Evolutionary conservation across 1,140 invertebrate species (phyloP).

Genomic region (Ceratoteleas bidentatus): DNA sequence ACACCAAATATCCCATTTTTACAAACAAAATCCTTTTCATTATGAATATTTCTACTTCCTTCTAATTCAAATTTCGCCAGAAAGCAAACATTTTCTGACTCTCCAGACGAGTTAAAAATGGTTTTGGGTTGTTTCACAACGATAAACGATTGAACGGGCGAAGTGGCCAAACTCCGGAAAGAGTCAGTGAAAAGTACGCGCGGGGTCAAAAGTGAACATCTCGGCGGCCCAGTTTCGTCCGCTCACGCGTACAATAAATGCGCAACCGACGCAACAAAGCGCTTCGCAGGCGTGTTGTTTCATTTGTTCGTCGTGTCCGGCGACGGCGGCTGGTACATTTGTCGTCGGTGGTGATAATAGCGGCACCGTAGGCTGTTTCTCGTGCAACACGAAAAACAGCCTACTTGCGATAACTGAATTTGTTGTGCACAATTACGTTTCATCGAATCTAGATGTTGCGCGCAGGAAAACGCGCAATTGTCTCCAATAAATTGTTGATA

Average conservation of each 20-base stretch:
- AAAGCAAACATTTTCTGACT: slow-evolving; percentile 9
- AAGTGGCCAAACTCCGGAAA: slow-evolving; percentile 32
- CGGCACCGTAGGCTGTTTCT: too few relatives aligned
- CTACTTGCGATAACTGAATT: slow-evolving; percentile 14
- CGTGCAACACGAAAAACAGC: neutral
- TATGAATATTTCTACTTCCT: too few relatives aligned
- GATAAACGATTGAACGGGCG: slow-evolving; percentile 19
- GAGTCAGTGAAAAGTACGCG: slow-evolving; percentile 26
- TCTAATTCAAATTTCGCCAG: too few relatives aligned
- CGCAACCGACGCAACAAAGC: slow-evolving; percentile 25
- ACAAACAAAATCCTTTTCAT: too few relatives aligned
- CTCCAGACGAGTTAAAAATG: slow-evolving; percentile 3
- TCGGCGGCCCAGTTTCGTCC: slow-evolving; percentile 45
- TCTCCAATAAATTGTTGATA: slow-evolving; percentile 7
- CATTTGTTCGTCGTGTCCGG: slow-evolving; percentile 31
- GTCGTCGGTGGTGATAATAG: slow-evolving; percentile 49
- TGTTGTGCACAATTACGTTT: slow-evolving; percentile 4
- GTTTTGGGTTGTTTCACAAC: neutral
- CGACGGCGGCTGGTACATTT: slow-evolving; percentile 48
- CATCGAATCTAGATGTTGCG: slow-evolving; percentile 3
- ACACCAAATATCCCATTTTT: too few relatives aligned
- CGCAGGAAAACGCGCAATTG: slow-evolving; percentile 1
- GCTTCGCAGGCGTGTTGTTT: slow-evolving; percentile 29
- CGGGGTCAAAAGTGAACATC: slow-evolving; percentile 26
- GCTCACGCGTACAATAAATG: slow-evolving; percentile 32